Percentiles rank a stretch among this genome's conserved stretches.
phyloP scores from a whole-genome alignment of 2,888 invertebrate species.

The Cheilosia vulpina region DNA sequence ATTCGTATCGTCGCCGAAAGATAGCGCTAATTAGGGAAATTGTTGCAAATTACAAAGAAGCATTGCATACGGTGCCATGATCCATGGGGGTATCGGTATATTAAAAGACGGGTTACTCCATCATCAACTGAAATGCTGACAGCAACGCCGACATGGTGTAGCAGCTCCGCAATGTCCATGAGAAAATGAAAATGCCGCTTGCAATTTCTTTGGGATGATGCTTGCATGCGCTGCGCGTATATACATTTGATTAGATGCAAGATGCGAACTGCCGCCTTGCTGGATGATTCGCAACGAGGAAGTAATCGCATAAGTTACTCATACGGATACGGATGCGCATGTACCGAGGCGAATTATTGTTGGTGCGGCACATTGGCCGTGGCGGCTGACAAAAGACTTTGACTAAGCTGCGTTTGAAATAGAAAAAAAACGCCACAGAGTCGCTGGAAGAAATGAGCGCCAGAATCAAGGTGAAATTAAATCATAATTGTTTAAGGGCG shows the following conservation, averaged over 20 bases:
- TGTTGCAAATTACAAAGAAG: constrained; percentile 62
- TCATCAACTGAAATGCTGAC: constrained; percentile 43
- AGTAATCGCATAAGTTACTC: constrained; percentile 59
- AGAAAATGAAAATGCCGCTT: constrained; percentile 44
- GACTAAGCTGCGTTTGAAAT: constrained; percentile 1
- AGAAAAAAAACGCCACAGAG: background rate
- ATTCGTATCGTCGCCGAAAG: constrained; percentile 49
- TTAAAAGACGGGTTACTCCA: constrained; percentile 45
- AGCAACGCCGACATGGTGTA: background rate
- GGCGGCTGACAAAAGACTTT: constrained; percentile 9
- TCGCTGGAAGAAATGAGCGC: too few relatives aligned
- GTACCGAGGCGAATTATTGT: constrained; percentile 32
- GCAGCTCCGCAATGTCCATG: background rate
- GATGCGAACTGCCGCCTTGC: constrained; percentile 18
- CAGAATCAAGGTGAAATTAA: too few relatives aligned
- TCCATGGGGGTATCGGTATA: constrained; percentile 21
- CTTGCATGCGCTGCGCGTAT: constrained; percentile 3
- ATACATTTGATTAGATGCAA: constrained; percentile 41
- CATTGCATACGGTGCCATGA: constrained; percentile 10
- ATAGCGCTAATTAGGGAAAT: constrained; percentile 71
- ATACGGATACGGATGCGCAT: constrained; percentile 70
- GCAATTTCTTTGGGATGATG: constrained; percentile 38
- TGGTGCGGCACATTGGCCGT: constrained; percentile 3
- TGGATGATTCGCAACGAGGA: constrained; percentile 64
- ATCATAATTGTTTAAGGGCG: too few relatives aligned